Conservation (phyloP, 2,797 vertebrate genomes). For the Capromys pilorides region DNA sequence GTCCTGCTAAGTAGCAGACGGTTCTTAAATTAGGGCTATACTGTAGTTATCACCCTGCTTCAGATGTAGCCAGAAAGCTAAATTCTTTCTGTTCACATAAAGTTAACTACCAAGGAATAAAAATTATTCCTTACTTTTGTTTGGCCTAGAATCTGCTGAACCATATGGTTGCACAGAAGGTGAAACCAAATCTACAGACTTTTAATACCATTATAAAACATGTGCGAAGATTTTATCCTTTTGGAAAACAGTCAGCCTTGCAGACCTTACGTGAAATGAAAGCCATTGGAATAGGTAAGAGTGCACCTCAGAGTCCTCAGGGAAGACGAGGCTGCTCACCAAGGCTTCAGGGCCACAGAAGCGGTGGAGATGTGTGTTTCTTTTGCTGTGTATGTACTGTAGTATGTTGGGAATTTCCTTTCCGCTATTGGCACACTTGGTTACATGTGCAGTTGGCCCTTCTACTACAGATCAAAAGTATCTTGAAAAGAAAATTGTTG, state of each 20-base stretch:
- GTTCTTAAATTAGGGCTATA: background rate
- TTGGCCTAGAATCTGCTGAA: constrained; percentile 90
- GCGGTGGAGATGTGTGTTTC: too few species aligned
- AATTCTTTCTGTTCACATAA: background rate
- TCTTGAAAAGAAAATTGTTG: background rate
- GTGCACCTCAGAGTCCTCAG: background rate
- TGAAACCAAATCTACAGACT: constrained; percentile 91
- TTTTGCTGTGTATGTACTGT: background rate
- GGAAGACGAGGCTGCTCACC: background rate
- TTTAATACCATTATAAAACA: constrained; percentile 92
- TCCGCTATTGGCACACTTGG: background rate
- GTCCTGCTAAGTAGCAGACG: background rate
- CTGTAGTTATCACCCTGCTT: background rate
- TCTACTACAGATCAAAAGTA: background rate
- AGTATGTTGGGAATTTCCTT: background rate
- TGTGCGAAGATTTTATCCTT: constrained; percentile 86
- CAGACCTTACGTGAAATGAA: constrained; percentile 93
- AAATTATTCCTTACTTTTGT: background rate
- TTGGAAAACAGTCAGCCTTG: constrained; percentile 83
- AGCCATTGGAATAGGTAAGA: constrained; percentile 90
- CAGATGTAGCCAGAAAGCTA: background rate
- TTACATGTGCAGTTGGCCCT: background rate
- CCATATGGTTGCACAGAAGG: constrained; percentile 92
- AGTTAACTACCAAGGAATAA: background rate
- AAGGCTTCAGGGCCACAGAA: background rate